Evolutionary conservation across 1,140 invertebrate genomes (phyloP).

Genomic region (Drosophila takahashii): DNA sequence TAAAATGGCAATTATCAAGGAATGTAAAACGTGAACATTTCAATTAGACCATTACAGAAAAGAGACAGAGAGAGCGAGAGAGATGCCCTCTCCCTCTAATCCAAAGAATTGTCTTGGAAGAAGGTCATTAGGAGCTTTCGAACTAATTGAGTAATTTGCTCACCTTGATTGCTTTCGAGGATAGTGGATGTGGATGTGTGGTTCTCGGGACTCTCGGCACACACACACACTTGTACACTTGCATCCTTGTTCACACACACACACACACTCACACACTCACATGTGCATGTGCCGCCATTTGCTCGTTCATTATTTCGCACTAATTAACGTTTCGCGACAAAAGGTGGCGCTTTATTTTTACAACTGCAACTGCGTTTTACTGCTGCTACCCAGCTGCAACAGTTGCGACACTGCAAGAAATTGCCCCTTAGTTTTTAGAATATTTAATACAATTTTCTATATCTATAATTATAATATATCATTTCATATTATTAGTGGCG

Average conservation of each 20-base stretch:
- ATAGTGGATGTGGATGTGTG: slow-evolving; percentile 12
- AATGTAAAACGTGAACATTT: neutral
- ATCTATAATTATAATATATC: too few relatives aligned
- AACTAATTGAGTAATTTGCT: slow-evolving; percentile 68
- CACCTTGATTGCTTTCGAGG: slow-evolving; percentile 48
- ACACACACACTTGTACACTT: slow-evolving; percentile 2
- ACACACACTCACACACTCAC: neutral
- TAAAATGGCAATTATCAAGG: neutral
- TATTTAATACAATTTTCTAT: too few relatives aligned
- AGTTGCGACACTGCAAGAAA: slow-evolving; percentile 11
- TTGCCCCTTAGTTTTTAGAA: too few relatives aligned
- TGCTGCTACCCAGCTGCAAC: slow-evolving; percentile 9
- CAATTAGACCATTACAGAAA: slow-evolving; percentile 3
- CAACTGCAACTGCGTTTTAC: slow-evolving; percentile 34
- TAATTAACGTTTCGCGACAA: slow-evolving; percentile 78
- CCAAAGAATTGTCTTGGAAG: slow-evolving; percentile 22
- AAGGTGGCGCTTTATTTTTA: slow-evolving; percentile 58
- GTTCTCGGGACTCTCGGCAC: slow-evolving; percentile 15
- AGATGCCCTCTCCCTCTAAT: slow-evolving; percentile 3
- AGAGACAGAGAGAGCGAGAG: neutral
- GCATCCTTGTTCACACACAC: neutral
- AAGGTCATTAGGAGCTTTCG: slow-evolving; percentile 33
- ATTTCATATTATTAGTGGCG: too few relatives aligned
- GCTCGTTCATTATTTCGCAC: slow-evolving; percentile 75
- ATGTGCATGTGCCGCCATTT: slow-evolving; percentile 12